Percentiles rank a stretch among this genome's conserved stretches.
Evolutionary conservation across 1,140 invertebrate genomes (phyloP).

Genomic region (Polypedilum pembai): DNA sequence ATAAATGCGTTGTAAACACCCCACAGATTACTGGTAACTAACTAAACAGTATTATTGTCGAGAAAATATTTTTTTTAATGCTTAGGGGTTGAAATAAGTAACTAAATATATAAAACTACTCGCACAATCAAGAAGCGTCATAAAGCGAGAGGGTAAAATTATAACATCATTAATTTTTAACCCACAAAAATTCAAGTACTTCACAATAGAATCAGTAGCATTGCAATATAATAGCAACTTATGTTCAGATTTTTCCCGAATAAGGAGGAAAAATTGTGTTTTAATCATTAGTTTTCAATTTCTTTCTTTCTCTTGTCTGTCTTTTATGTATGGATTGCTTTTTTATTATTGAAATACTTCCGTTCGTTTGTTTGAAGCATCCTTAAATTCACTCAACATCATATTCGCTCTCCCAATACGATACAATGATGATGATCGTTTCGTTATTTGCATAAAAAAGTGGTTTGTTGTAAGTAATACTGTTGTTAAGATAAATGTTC

Average conservation of each 20-base stretch:
- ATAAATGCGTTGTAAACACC: no score
- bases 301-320: neutral
- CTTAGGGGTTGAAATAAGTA: neutral
- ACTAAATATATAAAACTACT: neutral
- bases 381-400: no score
- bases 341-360: no score
- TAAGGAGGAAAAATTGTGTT: no score
- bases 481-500: conserved; percentile 17
- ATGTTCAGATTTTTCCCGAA: conserved; percentile 4
- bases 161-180: neutral
- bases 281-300: neutral
- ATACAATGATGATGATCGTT: no score
- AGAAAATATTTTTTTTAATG: no score
- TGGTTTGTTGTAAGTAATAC: neutral
- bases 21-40: no score
- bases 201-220: conserved; percentile 4
- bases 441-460: conserved; percentile 24
- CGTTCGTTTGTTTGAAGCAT: no score
- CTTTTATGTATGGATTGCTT: neutral
- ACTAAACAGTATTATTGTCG: no score
- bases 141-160: neutral
- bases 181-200: neutral
- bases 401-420: no score
- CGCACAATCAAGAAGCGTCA: neutral
- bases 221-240: conserved; percentile 24